phyloP scores from a whole-genome alignment of 2,888 invertebrate species.

The Bellardia pandia region DNA sequence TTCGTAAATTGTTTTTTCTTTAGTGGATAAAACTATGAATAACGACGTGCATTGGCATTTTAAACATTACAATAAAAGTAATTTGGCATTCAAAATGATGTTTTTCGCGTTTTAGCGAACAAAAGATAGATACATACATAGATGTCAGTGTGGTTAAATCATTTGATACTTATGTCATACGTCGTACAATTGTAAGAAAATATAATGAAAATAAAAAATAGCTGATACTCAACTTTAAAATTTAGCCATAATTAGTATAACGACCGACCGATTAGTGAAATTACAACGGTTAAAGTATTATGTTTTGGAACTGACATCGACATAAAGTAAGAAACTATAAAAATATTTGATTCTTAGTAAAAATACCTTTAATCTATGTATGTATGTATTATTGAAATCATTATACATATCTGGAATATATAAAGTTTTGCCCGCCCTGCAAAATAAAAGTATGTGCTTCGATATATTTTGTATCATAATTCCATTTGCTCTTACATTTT shows the following conservation, averaged over 20 bases:
- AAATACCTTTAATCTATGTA: too few species aligned
- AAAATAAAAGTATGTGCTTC: too few species aligned
- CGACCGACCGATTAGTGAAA: background rate
- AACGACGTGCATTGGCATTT: conserved; percentile 50
- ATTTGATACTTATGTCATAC: conserved; percentile 54
- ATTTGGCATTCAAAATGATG: conserved; percentile 58
- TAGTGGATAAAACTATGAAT: conserved; percentile 19
- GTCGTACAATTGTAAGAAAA: background rate
- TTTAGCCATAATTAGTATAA: conserved; percentile 24
- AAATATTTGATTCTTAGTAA: too few species aligned
- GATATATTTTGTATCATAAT: too few species aligned
- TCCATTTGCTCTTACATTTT: too few species aligned
- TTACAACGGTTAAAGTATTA: background rate
- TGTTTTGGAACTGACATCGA: too few species aligned
- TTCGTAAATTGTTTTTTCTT: conserved; percentile 3
- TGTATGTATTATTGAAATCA: too few species aligned
- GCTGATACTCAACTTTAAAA: background rate
- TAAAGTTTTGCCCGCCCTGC: too few species aligned
- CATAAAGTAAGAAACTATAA: too few species aligned
- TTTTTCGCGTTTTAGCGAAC: conserved; percentile 7
- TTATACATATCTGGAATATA: too few species aligned
- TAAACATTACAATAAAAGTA: conserved; percentile 38
- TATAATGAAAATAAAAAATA: background rate
- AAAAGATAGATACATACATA: conserved; percentile 21
- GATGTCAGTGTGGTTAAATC: conserved; percentile 47